Evolutionary conservation across 2,113 vertebrate genomes (phyloP).

Genomic region (Lanius ludovicianus): DNA sequence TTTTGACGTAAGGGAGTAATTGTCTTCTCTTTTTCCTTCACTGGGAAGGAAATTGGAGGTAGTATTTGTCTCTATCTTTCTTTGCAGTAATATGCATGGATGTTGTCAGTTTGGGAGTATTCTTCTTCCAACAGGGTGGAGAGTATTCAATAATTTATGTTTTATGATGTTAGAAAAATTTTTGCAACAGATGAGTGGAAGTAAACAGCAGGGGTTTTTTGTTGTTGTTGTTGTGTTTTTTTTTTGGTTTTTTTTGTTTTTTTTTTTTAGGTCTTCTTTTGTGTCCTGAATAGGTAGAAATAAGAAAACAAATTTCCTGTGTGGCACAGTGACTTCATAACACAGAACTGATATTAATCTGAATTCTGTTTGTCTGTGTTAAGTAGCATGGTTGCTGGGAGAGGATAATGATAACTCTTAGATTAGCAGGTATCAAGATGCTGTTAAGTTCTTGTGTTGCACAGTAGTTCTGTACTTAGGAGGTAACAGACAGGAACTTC

Average conservation of each 20-base stretch:
- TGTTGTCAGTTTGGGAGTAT: neutral
- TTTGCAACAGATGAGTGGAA: neutral
- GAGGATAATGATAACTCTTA: neutral
- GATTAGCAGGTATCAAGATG: neutral
- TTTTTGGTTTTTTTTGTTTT: too few relatives aligned
- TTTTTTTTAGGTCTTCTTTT: too few relatives aligned
- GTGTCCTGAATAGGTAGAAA: neutral
- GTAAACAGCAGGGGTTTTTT: neutral
- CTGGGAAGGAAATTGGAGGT: neutral
- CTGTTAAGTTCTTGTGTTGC: neutral
- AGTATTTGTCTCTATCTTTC: neutral
- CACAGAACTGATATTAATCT: neutral
- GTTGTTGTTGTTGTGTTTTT: too few relatives aligned
- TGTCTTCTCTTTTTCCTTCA: neutral
- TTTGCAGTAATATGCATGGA: neutral
- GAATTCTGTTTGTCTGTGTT: neutral
- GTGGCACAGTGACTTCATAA: neutral
- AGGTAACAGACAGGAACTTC: neutral
- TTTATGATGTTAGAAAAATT: neutral
- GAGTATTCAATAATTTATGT: neutral
- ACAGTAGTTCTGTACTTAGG: neutral
- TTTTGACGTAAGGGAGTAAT: neutral
- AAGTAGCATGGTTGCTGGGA: neutral
- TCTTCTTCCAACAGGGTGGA: neutral
- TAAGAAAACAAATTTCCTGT: neutral